phyloP scores from a whole-genome alignment of 2,113 vertebrate species.

The mouse (Mus musculus) region DNA sequence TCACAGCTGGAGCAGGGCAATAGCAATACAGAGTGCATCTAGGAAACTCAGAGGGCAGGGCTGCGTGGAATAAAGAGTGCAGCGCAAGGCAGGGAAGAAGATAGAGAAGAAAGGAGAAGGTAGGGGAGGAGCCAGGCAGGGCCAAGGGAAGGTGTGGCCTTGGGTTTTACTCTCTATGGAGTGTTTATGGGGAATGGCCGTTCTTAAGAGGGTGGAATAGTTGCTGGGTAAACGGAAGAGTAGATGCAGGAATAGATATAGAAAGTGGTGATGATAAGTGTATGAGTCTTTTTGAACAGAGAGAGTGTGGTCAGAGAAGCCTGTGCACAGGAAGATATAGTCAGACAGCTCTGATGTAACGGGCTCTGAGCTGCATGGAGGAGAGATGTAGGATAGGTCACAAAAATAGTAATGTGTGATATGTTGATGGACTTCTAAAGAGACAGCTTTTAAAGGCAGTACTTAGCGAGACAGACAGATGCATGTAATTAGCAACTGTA shows the following conservation, averaged over 20 bases:
- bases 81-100: accelerated
- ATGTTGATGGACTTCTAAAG: background rate
- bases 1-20: background rate
- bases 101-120: accelerated
- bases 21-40: background rate
- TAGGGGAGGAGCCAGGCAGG: background rate
- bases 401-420: background rate
- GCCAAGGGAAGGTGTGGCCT: background rate
- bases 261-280: too few relatives aligned
- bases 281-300: background rate
- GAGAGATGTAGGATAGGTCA: background rate
- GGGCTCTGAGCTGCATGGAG: background rate
- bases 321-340: background rate
- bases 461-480: background rate
- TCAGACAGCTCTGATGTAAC: too few relatives aligned
- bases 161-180: background rate
- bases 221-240: background rate
- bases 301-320: background rate
- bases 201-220: background rate
- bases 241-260: background rate
- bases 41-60: background rate
- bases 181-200: background rate
- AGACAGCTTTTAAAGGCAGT: background rate
- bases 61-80: accelerated
- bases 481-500: background rate